Conservation (phyloP, 2,888 invertebrate species). For the Chrysopilus asiliformis region DNA sequence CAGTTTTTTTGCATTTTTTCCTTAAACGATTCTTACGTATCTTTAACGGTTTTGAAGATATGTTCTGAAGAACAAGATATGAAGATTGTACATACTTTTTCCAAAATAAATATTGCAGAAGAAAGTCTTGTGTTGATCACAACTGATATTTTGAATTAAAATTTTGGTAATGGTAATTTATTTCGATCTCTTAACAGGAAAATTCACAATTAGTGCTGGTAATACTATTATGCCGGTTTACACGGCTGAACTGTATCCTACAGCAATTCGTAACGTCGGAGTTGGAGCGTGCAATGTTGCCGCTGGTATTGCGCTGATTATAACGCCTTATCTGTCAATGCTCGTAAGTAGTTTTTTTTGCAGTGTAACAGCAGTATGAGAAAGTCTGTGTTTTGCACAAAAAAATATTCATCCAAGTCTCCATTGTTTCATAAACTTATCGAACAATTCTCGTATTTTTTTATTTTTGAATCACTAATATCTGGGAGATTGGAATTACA, state of each 20-base stretch:
- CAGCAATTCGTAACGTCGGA: conserved; percentile 54
- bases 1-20: too few relatives aligned
- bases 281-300: conserved; percentile 63
- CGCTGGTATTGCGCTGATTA: conserved; percentile 57
- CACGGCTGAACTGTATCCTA: conserved; percentile 59
- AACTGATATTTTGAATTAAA: too few relatives aligned
- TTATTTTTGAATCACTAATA: conserved; percentile 1
- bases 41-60: too few relatives aligned
- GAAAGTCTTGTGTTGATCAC: too few relatives aligned
- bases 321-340: conserved; percentile 64
- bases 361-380: too few relatives aligned
- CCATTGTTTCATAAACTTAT: not conserved
- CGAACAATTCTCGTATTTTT: conserved; percentile 4
- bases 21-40: too few relatives aligned
- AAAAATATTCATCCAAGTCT: not conserved
- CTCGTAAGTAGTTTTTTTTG: conserved; percentile 54
- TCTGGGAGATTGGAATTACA: not conserved
- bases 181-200: conserved; percentile 26
- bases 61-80: not conserved
- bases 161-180: conserved; percentile 4
- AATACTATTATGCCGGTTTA: conserved; percentile 68
- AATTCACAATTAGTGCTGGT: conserved; percentile 64
- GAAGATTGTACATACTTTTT: too few relatives aligned
- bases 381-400: too few relatives aligned
- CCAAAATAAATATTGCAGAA: too few relatives aligned